phyloP scores from a whole-genome alignment of 2,113 vertebrate genomes.

The Carollia perspicillata region DNA sequence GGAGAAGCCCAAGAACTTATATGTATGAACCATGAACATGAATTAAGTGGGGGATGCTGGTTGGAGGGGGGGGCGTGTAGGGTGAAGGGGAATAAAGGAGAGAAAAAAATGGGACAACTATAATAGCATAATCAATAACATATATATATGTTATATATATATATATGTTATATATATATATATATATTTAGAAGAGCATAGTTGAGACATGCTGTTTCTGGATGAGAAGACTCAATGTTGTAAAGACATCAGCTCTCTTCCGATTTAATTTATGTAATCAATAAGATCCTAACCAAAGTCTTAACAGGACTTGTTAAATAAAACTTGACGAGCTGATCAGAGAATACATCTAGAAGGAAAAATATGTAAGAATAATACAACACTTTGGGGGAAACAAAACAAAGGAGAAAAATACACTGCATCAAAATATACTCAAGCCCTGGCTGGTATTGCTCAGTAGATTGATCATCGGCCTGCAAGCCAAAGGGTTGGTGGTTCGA shows the following conservation, averaged over 20 bases:
- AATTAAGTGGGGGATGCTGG: too few species aligned
- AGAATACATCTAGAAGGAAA: constrained; percentile 34
- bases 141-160: too few species aligned
- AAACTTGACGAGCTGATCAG: constrained; percentile 28
- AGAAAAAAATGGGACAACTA: too few species aligned
- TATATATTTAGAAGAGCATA: background rate
- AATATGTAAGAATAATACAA: constrained; percentile 17
- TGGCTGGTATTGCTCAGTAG: too few species aligned
- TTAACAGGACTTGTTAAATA: constrained; percentile 2
- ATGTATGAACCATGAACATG: too few species aligned
- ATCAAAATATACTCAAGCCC: background rate
- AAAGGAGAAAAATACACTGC: constrained; percentile 22
- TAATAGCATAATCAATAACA: too few species aligned
- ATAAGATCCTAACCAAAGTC: constrained; percentile 26
- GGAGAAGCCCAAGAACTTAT: too few species aligned
- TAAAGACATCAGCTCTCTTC: background rate
- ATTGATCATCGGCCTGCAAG: too few species aligned
- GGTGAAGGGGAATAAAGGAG: too few species aligned
- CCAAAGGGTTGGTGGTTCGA: too few species aligned
- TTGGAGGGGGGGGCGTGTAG: too few species aligned
- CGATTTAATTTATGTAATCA: background rate
- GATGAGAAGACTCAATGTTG: background rate
- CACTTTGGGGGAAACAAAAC: background rate
- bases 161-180: too few species aligned
- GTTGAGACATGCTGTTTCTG: background rate